Evolutionary conservation across 2,113 vertebrate species (phyloP), one percentile per base, ranked within the genome.

Genomic region (Tyto alba): DNA sequence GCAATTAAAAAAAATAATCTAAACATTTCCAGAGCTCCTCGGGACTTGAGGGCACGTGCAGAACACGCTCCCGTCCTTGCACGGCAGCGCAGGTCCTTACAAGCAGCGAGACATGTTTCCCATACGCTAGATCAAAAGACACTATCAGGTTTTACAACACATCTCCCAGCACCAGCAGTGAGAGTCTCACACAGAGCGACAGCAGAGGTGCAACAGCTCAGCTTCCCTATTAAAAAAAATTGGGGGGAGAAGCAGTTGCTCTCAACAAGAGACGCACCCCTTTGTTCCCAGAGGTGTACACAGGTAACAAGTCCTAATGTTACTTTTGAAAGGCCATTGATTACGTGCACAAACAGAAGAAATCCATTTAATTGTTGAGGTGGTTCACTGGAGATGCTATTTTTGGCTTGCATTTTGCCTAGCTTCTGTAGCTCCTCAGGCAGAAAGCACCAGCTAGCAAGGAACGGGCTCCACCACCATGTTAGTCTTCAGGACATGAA

Each of bases 401-500:
- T 64, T 83, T 20, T 32, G 21, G 9, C 30, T 76, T 40, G 14
- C 21, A 13, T 77, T 62, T 75, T 36, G 6, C 26, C 20, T 56
- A 1, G 0, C 41, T 73, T 57, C 59, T 36, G 63, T 4, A 86
- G 55, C 10, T 64, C 1, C 18, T 27, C 0, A 0, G 34, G 47
- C 21, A 60, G 47, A 88, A 95, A 69, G 30, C 55, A 50, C 34
- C 6, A 63, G 11, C 7, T 20, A 86, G 36, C 14, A 90, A 69
- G 30, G 30, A 91, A 64, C 0, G 0, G 29, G 21, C 41, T 67
- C 48, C 6, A 43, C 5, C 32, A 53, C 21, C 22, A 36, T 0
- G 0, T 1, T 5, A 32, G 41, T 25, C 84, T 48, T 60, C 48
- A 63, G 20, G 32, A 26, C 29, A 78, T 0, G 2, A 41, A 92